Evolutionary conservation across 2,113 vertebrate species (phyloP), one percentile per base, ranked within the genome.

Genomic region (Anhinga rufa): DNA sequence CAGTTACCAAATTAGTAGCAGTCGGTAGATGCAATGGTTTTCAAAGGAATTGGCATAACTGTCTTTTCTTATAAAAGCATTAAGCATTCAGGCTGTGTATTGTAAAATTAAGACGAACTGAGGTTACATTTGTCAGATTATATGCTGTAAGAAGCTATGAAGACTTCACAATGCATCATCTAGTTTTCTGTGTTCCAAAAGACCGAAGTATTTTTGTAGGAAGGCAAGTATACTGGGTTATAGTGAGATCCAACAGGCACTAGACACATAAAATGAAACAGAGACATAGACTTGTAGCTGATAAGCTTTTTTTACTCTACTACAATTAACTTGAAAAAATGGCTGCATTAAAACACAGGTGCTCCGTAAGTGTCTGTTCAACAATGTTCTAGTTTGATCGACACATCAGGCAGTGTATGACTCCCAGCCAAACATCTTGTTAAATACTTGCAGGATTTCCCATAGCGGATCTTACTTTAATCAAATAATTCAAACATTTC

Each of bases 401-500:
- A 25, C 69, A 5, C 3, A 2, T 16, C 40, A 62, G 84, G 81
- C 3, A 0, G 18, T 80, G 49, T n/a, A 4, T 57, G 86, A 88
- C 71, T 94, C 82, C 42, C 42, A 64, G 95, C 91, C 95, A 95
- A 93, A 95, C 93, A 91, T 88, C 94, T 97, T 96, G 91, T 87
- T 88, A 96, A 96, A 86, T 93, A 70, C 92, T 97, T 93, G 69
- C 88, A 96, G 97, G 93, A 96, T 85, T 97, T 98, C 97, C 95
- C 96, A 92, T 82, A 86, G 84, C 51, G 46, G 94, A 95, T 97
- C 95, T 96, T 60, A 76, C 81, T 96, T 94, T 97, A 98, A 97
- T 97, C 93, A 96, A 96, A 95, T 97, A 96, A 97, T 93, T 94
- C 55, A 96, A 94, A 92, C 6, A 6, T 95, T 97, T 95, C 91